Base-by-base conservation (phyloP, 2,888 invertebrate species). In the Proisotoma minuta region DNA sequence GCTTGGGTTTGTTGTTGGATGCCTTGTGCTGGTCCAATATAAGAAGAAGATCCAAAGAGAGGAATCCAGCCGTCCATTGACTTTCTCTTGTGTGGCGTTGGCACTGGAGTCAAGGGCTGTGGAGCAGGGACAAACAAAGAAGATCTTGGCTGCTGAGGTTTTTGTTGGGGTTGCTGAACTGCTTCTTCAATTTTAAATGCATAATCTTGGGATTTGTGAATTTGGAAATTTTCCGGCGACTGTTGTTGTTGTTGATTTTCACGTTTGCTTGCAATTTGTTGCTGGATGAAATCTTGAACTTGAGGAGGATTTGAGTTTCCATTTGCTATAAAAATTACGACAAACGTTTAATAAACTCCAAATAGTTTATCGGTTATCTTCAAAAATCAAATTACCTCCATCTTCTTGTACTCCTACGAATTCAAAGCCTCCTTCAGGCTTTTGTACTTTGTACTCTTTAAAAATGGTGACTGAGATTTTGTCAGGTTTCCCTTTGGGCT, bases 1-100 rank as follows among this genome's bases (percentile, higher is more conserved):
- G n/a, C n/a, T n/a, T n/a, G n/a, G n/a, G n/a, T n/a, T 3, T 24
- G 15, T 34, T 27, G 52, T 2, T 12, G 27, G 24, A 5, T 27
- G 8, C 8, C 50, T 34, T 34, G 34, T 8, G 8, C 8, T 34
- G 34, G 34, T 34, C 34, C 27, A 18, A 47, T 47, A 18, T 47
- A n/a, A 18, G 47, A 20, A 34, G 34, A 34, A 8, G 8, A 12
- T 18, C 52, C 52, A 3, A 24, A 15, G 2, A 52, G 2, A 2
- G 52, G 52, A 12, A 27, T 28, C 52, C 52, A 52, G 27, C 52
- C 52, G n/a, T 52, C 52, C 52, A 52, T 52, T 4, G 52, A 23
- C 27, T 52, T 52, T 10, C 52, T 26, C 28, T 24, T 24, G 20
- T 28, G 28, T 15, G 10, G 10, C 8, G 8, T 8, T 8, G 34